Percentiles rank a stretch among this genome's conserved stretches.
These are phyloP conservation scores for Kryphioiulus occultus DNA, from an alignment of 2,888 invertebrate species.

Conservation along the genomic window DNA sequence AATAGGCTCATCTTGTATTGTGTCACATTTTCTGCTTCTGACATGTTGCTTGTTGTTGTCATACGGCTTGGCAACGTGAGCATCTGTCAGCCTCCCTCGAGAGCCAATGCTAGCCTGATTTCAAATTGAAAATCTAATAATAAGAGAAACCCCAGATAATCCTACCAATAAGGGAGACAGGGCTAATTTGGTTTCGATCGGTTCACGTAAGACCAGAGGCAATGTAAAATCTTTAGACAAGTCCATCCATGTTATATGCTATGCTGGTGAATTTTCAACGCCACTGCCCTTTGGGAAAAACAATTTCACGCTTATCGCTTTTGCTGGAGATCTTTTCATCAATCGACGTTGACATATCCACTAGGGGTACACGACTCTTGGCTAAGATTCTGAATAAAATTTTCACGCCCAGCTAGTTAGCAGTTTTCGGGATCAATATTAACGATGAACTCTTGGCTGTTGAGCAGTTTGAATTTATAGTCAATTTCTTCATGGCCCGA, in stretches of 20 bases:
- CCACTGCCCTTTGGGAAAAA: neutral
- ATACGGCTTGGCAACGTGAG: neutral
- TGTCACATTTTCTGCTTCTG: neutral
- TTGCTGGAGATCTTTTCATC: neutral
- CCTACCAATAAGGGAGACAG: neutral
- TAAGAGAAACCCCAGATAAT: neutral
- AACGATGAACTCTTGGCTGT: too few relatives aligned
- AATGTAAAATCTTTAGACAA: too few relatives aligned
- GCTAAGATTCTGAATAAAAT: neutral
- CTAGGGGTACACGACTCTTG: neutral
- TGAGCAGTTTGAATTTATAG: too few relatives aligned
- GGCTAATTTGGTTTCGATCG: neutral
- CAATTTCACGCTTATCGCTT: neutral
- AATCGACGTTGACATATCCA: constrained; percentile 5
- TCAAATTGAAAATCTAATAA: neutral
- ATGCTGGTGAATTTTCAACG: neutral
- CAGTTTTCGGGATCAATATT: neutral
- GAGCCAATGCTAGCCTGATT: neutral
- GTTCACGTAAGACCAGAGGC: neutral
- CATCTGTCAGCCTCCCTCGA: neutral
- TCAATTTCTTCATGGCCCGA: too few relatives aligned
- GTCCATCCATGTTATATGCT: neutral
- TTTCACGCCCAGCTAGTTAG: neutral
- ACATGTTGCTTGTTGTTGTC: neutral
- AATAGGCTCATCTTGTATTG: neutral